A percentile compares a stretch with the other conserved stretches of the same genome.
Evolutionary conservation across 2,797 vertebrate species (phyloP).

Genomic region (Muraenolepis orangiensis): DNA sequence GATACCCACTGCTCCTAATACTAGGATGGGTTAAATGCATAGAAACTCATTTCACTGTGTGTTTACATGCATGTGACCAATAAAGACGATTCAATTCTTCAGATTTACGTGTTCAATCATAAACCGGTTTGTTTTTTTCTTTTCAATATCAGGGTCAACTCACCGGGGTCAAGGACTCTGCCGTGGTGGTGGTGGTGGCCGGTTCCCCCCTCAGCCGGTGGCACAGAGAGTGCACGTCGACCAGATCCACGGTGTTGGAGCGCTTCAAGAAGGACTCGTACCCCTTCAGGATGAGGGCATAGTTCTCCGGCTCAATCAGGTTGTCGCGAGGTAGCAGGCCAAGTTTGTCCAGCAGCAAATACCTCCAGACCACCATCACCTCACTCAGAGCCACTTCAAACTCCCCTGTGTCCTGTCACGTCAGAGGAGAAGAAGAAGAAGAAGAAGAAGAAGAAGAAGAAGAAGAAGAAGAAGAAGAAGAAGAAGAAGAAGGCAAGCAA

Average conservation of each 20-base stretch:
- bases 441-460: conserved; percentile 53
- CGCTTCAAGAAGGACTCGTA: conserved; percentile 82
- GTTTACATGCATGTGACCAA: too few relatives aligned
- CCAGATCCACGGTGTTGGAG: conserved; percentile 87
- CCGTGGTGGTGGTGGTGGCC: too few relatives aligned
- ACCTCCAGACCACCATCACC: conserved; percentile 85
- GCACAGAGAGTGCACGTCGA: conserved; percentile 81
- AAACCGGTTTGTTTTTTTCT: too few relatives aligned
- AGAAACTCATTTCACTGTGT: too few relatives aligned
- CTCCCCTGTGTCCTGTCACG: conserved; percentile 79
- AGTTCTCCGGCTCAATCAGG: conserved; percentile 73
- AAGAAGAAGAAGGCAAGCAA: conserved; percentile 43
- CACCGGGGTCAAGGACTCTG: conserved; percentile 73
- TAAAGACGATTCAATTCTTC: too few relatives aligned
- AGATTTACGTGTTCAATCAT: too few relatives aligned
- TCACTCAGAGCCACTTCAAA: conserved; percentile 86
- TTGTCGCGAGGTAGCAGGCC: conserved; percentile 73
- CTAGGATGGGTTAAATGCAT: too few relatives aligned
- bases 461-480: conserved; percentile 46
- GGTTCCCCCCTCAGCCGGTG: conserved; percentile 58
- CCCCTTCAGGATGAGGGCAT: conserved; percentile 75
- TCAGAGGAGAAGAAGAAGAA: conserved; percentile 42
- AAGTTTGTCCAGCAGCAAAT: conserved; percentile 85
- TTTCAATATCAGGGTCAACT: conserved; percentile 64
- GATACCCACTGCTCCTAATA: too few relatives aligned